Evolutionary conservation across 2,888 invertebrate genomes (phyloP), one percentile per base, ranked within the genome.

Genomic region (Scotopteryx bipunctaria): DNA sequence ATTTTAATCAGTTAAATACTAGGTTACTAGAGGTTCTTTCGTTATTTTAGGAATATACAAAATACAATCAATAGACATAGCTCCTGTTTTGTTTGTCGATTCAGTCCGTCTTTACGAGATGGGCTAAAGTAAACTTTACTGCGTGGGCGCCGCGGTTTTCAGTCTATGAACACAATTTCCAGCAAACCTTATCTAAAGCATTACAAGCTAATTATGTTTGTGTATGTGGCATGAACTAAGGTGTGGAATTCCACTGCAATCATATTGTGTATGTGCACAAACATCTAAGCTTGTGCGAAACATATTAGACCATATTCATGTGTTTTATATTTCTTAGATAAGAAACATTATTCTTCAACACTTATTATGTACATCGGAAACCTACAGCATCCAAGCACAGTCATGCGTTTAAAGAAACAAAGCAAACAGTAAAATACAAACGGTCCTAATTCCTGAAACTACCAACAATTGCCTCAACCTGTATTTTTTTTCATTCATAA

Each of bases 151-250:
- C 60, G 61, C 58, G 64, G 60, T 73, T 74, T 73, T 89, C 89
- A 87, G 86, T 87, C 88, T 85, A 84, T 89, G 86, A 89, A 88
- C 89, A 89, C 89, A 90, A 87, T 87, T 79, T 83, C 83, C 88
- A 84, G 84, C 87, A 78, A 85, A 86, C 81, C 89, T 89, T 89
- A 90, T 65, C 88, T 88, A 89, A 87, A 90, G 89, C 89, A 78
- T 88, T 89, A 90, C 63, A 89, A 89, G 88, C 90, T 90, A 90
- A 81, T 81, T 82, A 73, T 86, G 79, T n/a, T n/a, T n/a, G n/a
- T 86, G 79, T 84, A 86, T 81, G 89, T 88, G 87, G 89, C 89
- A 88, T 90, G 77, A 86, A 82, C 76, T 79, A 76, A 78, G 73
- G 73, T 63, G 79, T 82, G 82, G 85, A 86, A 83, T 81, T 76